Percentiles rank a stretch among this genome's conserved stretches.
These are phyloP conservation scores for Kuschelorhynchus macadamiae DNA, from an alignment of 2,888 invertebrate species.

Conservation along the genomic window DNA sequence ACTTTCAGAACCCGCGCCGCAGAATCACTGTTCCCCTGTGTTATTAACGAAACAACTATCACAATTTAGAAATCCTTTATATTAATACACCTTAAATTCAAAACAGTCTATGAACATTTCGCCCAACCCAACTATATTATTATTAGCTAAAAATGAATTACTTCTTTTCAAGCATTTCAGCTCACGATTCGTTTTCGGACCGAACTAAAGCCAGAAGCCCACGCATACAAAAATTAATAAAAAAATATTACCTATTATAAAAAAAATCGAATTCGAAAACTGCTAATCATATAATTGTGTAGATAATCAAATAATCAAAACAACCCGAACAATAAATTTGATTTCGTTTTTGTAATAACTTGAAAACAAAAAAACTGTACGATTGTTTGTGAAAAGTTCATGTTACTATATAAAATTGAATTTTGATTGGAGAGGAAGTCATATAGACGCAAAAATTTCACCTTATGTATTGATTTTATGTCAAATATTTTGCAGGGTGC, in stretches of 20 bases:
- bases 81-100: too few relatives aligned
- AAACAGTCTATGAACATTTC: too few relatives aligned
- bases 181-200: not conserved
- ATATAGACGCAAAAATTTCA: too few relatives aligned
- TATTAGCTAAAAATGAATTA: too few relatives aligned
- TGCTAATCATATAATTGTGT: slow-evolving; percentile 69
- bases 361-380: slow-evolving; percentile 32
- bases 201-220: slow-evolving; percentile 53
- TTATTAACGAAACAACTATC: too few relatives aligned
- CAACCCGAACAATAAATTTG: slow-evolving; percentile 66
- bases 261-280: slow-evolving; percentile 65
- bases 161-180: too few relatives aligned
- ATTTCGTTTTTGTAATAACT: slow-evolving; percentile 38
- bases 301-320: slow-evolving; percentile 70
- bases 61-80: too few relatives aligned
- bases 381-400: slow-evolving; percentile 43
- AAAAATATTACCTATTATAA: slow-evolving; percentile 58
- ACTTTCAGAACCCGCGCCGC: too few relatives aligned
- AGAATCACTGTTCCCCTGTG: too few relatives aligned
- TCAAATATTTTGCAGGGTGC: not conserved
- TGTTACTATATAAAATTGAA: slow-evolving; percentile 28
- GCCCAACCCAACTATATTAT: too few relatives aligned
- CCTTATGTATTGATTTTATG: not conserved
- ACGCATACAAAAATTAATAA: slow-evolving; percentile 63
- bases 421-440: too few relatives aligned